phyloP scores from a whole-genome alignment of 2,797 vertebrate genomes.

The Lepidocolaptes lacrymiger region DNA sequence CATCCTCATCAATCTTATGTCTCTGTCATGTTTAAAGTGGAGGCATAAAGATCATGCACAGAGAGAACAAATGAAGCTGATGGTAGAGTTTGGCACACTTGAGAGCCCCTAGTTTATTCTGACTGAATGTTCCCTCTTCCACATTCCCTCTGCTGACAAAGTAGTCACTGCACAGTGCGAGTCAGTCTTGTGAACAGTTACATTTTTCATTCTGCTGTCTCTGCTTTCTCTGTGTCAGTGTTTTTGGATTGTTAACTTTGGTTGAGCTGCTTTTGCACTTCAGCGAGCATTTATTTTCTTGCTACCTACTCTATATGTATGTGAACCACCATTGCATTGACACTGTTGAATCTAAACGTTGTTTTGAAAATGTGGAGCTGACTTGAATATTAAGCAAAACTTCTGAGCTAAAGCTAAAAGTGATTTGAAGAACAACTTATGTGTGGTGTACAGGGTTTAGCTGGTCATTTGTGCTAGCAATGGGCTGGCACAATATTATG shows the following conservation, averaged over 20 bases:
- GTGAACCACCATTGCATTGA: not conserved
- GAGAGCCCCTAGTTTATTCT: slow-evolving; percentile 10
- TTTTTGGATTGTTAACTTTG: slow-evolving; percentile 28
- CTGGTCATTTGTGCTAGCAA: not conserved
- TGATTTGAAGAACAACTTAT: not conserved
- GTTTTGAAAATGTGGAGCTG: slow-evolving; percentile 29
- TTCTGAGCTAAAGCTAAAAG: not conserved
- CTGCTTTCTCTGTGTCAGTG: not conserved
- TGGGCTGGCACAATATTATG: not conserved
- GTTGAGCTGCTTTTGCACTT: slow-evolving; percentile 39
- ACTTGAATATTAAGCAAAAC: slow-evolving; percentile 4
- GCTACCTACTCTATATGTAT: not conserved
- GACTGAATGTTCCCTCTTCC: not conserved
- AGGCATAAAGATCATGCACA: not conserved
- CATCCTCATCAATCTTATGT: not conserved
- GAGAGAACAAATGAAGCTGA: not conserved
- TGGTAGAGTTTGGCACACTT: not conserved
- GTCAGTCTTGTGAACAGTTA: not conserved
- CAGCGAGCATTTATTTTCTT: slow-evolving; percentile 9
- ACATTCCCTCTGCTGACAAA: not conserved
- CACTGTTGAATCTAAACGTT: slow-evolving; percentile 7
- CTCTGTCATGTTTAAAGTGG: not conserved
- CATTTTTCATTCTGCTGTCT: not conserved
- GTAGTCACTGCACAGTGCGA: not conserved
- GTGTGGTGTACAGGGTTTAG: not conserved